These are phyloP conservation scores for Aphis gossypii DNA, from an alignment of 1,140 invertebrate species.

Conservation along the genomic window DNA sequence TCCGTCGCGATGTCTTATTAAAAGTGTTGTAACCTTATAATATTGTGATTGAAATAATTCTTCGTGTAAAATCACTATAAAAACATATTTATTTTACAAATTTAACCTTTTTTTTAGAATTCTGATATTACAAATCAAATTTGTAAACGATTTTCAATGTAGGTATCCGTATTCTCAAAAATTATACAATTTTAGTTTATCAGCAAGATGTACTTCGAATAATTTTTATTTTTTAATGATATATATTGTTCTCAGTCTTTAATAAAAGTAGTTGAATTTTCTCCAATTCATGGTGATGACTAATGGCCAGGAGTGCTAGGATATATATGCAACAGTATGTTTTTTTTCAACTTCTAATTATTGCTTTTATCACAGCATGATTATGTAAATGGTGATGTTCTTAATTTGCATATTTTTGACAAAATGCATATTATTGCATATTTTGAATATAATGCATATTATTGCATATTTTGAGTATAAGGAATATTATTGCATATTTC, in stretches of 20 bases:
- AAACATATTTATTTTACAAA: background rate
- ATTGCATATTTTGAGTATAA: no score
- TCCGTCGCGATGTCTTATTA: background rate
- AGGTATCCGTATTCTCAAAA: background rate
- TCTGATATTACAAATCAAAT: background rate
- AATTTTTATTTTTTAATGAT: background rate
- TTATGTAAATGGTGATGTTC: no score
- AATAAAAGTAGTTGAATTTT: background rate
- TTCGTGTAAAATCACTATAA: background rate
- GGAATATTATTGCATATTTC: no score
- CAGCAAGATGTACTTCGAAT: background rate
- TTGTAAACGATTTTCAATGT: background rate
- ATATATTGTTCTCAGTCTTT: background rate
- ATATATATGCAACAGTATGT: no score
- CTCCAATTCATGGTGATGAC: no score
- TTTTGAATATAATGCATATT: no score
- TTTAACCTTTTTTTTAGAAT: background rate
- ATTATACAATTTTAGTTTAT: background rate
- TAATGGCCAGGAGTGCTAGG: no score
- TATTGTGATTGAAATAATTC: background rate
- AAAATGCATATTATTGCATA: no score
- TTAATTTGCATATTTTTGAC: no score
- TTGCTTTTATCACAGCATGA: no score
- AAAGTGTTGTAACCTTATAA: background rate
- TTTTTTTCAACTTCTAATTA: no score